A percentile compares a stretch with the other conserved stretches of the same genome.
These are phyloP conservation scores for Pelochelys cantorii DNA, from an alignment of 2,797 vertebrate genomes.

Conservation along the genomic window DNA sequence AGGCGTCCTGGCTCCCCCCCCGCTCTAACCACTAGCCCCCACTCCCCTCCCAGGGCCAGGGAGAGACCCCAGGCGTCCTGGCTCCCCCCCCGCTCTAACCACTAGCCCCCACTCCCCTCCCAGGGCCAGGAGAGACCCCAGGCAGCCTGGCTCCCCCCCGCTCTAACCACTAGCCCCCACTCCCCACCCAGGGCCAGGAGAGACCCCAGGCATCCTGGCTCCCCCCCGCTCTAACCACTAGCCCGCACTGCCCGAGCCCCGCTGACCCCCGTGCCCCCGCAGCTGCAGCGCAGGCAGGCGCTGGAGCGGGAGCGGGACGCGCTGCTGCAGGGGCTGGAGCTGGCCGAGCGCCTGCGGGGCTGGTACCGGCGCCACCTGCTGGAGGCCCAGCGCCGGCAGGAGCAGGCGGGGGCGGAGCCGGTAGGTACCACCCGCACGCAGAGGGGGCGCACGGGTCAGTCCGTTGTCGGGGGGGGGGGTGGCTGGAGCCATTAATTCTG, in stretches of 20 bases:
- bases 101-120: too few species aligned
- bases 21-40: background rate
- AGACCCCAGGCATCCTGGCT: background rate
- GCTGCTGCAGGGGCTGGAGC: conserved; percentile 85
- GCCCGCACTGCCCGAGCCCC: background rate
- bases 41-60: too few species aligned
- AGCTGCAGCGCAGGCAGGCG: conserved; percentile 86
- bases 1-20: background rate
- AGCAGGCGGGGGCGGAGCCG: conserved; percentile 44
- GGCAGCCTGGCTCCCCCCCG: background rate
- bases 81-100: too few species aligned
- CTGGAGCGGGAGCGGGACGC: conserved; percentile 86
- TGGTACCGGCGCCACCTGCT: conserved; percentile 84
- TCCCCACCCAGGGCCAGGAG: background rate
- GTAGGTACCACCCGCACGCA: background rate
- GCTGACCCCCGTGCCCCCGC: background rate
- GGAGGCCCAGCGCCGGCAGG: conserved; percentile 63
- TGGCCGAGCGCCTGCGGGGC: conserved; percentile 81
- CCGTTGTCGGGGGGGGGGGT: background rate
- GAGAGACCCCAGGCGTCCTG: background rate
- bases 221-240: background rate
- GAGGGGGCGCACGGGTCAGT: background rate
- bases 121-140: background rate
- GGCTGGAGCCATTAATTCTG: too few species aligned
- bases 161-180: background rate